These are phyloP conservation scores for Melanotaenia maccullochi DNA, from an alignment of 2,797 vertebrate species.

Conservation along the genomic window DNA sequence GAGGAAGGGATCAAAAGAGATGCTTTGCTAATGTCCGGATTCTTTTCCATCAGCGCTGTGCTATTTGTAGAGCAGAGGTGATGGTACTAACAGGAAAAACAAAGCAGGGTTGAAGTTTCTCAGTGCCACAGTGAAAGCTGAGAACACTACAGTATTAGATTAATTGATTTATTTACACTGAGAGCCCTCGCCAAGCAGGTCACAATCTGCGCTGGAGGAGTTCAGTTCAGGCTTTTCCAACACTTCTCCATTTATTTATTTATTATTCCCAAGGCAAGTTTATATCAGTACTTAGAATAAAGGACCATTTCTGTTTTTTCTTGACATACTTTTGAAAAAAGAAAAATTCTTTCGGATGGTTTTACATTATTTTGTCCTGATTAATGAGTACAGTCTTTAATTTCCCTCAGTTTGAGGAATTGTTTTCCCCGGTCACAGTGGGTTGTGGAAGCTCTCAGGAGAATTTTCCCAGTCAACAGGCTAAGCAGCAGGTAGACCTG, in stretches of 20 bases:
- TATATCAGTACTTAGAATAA: too few species aligned
- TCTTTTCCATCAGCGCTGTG: constrained; percentile 34
- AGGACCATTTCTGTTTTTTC: neutral
- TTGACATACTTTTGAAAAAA: too few species aligned
- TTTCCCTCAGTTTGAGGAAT: constrained; percentile 67
- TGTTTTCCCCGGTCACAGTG: constrained; percentile 45
- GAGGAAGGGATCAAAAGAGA: constrained; percentile 23
- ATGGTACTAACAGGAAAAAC: constrained; percentile 40
- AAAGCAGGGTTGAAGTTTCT: constrained; percentile 28
- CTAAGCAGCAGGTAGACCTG: constrained; percentile 71
- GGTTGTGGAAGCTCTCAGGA: constrained; percentile 66
- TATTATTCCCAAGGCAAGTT: too few species aligned
- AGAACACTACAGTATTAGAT: constrained; percentile 17
- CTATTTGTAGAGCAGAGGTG: constrained; percentile 61
- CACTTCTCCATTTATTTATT: too few species aligned
- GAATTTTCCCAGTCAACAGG: constrained; percentile 48
- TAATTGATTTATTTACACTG: constrained; percentile 16
- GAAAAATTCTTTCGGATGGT: neutral
- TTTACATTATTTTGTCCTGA: neutral
- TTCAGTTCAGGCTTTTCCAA: too few species aligned
- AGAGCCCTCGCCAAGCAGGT: constrained; percentile 3
- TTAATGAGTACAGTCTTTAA: constrained; percentile 28
- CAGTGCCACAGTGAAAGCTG: neutral
- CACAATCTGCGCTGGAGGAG: constrained; percentile 25
- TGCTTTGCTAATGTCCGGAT: constrained; percentile 45